Conservation (phyloP, 53 echinoderm and acorn worm genomes). For the Patiria pectinifera region DNA sequence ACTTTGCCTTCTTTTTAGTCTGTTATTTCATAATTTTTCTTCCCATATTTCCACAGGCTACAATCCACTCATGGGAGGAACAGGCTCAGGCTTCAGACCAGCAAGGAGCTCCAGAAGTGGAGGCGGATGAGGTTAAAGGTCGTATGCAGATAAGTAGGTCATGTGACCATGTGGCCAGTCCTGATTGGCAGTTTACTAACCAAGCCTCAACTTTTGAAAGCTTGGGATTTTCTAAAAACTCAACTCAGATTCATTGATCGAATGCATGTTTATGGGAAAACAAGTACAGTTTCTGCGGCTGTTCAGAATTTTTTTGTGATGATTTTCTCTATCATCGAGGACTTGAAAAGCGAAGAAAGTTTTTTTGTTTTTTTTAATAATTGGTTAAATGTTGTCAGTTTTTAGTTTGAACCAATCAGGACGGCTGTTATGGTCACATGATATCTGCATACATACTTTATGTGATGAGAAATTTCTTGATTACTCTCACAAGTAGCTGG, state of each 20-base stretch:
- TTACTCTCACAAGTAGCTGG: not conserved
- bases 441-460: slow-evolving; percentile 25
- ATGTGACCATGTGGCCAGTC: slow-evolving; percentile 5
- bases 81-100: slow-evolving; percentile 72
- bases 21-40: not conserved
- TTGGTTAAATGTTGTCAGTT: no score
- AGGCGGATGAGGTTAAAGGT: slow-evolving; percentile 93
- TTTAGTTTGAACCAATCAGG: slow-evolving; percentile 16
- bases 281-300: no score
- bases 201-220: not conserved
- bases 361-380: no score
- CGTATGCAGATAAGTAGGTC: slow-evolving; percentile 22
- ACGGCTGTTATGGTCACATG: slow-evolving; percentile 11
- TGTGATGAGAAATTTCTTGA: not conserved
- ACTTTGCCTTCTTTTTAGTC: no score
- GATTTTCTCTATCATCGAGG: no score
- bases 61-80: slow-evolving; percentile 83
- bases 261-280: no score
- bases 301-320: no score
- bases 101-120: slow-evolving; percentile 56
- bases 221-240: not conserved
- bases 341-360: no score
- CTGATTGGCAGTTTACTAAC: not conserved
- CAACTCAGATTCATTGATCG: not conserved
- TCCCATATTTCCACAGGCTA: slow-evolving; percentile 63